phyloP scores from a whole-genome alignment of 92 coral and sea anemone species.

The Actinernus sp. region DNA sequence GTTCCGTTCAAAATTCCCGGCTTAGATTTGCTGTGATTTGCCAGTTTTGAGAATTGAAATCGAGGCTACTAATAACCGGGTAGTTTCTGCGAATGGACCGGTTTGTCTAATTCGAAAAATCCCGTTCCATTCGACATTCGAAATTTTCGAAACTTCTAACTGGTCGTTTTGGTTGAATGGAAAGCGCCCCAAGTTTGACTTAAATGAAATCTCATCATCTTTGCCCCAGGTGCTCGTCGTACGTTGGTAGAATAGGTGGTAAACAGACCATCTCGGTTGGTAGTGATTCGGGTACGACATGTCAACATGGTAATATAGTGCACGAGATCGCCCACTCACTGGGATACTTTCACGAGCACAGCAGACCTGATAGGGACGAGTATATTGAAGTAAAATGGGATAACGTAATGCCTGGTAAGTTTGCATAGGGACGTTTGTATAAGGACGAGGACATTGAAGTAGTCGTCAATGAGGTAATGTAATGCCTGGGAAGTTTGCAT shows the following conservation, averaged over 20 bases:
- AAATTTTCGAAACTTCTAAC: too few species aligned
- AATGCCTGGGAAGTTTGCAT: too few species aligned
- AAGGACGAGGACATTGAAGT: background rate
- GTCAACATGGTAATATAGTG: conserved; percentile 92
- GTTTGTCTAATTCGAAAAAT: too few species aligned
- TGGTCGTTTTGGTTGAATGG: too few species aligned
- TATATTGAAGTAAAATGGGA: conserved; percentile 72
- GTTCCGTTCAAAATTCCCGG: too few species aligned
- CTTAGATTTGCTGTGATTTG: too few species aligned
- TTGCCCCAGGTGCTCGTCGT: conserved; percentile 85
- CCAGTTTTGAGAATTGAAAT: too few species aligned
- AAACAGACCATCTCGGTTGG: conserved; percentile 90
- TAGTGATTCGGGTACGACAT: conserved; percentile 42
- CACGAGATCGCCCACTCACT: conserved; percentile 94
- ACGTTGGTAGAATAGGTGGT: conserved; percentile 91
- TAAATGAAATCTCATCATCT: background rate
- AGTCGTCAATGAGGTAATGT: too few species aligned
- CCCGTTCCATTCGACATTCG: too few species aligned
- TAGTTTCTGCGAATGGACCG: too few species aligned
- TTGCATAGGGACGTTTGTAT: background rate
- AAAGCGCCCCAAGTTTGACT: too few species aligned
- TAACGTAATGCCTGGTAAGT: conserved; percentile 74
- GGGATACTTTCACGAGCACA: conserved; percentile 97
- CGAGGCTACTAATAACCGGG: too few species aligned
- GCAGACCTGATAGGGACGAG: conserved; percentile 91